Evolutionary conservation across 2,113 vertebrate species (phyloP).

Genomic region (Heliornis fulica): DNA sequence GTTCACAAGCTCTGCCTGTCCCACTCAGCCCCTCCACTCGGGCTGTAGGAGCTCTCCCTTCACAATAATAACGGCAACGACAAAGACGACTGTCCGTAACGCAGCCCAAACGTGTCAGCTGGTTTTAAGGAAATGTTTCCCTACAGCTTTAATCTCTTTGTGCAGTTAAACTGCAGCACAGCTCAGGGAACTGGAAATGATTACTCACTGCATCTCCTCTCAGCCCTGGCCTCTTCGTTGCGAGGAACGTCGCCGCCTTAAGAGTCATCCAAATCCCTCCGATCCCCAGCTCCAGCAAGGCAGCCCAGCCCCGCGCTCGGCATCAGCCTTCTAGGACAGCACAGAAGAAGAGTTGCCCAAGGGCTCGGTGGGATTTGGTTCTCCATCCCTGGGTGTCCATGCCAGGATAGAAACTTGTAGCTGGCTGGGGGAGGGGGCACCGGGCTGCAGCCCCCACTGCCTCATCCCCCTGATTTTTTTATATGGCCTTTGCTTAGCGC

Average conservation of each 20-base stretch:
- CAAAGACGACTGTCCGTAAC: background rate
- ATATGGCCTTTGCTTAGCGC: no score
- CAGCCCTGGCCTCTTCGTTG: background rate
- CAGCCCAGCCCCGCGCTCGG: background rate
- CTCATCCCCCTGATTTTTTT: no score
- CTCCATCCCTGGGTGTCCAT: background rate
- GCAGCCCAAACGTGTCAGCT: constrained; percentile 70
- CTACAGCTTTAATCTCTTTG: background rate
- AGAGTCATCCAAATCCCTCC: background rate
- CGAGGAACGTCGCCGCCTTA: background rate
- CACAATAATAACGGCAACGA: constrained; percentile 17
- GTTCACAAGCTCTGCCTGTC: background rate
- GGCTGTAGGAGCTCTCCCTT: constrained; percentile 35
- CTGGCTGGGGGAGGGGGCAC: background rate
- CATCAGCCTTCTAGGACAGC: background rate
- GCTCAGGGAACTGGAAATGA: background rate
- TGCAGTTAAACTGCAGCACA: background rate
- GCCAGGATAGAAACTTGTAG: background rate
- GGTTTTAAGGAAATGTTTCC: constrained; percentile 63
- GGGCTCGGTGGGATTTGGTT: background rate
- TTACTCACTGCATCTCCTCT: constrained; percentile 18
- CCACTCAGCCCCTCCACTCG: background rate
- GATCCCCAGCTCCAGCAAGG: background rate
- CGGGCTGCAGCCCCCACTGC: background rate
- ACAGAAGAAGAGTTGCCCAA: background rate